phyloP scores from a whole-genome alignment of 2,113 vertebrate genomes.

The Ahaetulla prasina region DNA sequence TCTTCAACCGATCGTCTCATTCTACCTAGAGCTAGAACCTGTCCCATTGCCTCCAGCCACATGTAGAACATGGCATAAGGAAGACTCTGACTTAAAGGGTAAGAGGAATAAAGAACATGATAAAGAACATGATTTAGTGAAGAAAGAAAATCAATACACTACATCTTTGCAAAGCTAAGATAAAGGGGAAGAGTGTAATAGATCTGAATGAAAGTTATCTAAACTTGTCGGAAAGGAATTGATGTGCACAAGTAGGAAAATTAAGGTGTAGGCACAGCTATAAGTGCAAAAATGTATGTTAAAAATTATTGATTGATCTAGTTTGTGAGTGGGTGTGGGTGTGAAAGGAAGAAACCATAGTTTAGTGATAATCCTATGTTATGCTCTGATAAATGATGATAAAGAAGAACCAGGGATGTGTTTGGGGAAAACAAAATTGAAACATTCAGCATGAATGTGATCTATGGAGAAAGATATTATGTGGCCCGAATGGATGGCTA shows the following conservation, averaged over 20 bases:
- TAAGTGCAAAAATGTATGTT: neutral
- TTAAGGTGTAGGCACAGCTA: neutral
- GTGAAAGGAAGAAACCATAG: neutral
- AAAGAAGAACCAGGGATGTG: neutral
- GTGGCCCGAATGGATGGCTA: neutral
- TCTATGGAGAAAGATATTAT: neutral
- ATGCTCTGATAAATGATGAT: neutral
- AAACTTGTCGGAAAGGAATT: neutral
- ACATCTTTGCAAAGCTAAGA: neutral
- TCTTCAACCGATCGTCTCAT: neutral
- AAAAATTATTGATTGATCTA: neutral
- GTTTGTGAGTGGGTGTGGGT: neutral
- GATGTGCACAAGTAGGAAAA: neutral
- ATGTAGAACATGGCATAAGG: neutral
- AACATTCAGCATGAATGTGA: neutral
- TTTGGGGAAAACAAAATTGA: neutral
- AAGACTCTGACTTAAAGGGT: neutral
- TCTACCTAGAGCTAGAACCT: neutral
- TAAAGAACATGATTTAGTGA: neutral
- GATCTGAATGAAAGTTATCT: neutral
- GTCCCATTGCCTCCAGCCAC: neutral
- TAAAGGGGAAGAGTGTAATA: neutral
- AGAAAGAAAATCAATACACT: neutral
- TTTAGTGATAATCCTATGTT: neutral
- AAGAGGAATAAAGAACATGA: neutral